phyloP scores from a whole-genome alignment of 1,140 invertebrate genomes.

The Aporrectodea caliginosa region DNA sequence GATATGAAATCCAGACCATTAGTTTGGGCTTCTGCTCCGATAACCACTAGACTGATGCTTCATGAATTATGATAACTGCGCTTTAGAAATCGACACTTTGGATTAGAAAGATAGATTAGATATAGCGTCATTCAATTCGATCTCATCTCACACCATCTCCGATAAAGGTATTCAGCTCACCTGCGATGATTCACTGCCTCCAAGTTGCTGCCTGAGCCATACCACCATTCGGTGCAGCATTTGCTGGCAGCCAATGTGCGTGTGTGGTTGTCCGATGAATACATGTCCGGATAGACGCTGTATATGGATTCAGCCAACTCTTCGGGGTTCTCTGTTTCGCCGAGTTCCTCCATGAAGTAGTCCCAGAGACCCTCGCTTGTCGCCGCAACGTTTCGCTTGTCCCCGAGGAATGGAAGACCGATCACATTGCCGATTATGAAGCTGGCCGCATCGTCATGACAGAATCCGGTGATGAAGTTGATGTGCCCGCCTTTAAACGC shows the following conservation, averaged over 20 bases:
- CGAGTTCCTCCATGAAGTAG: background rate
- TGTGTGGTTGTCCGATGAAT: background rate
- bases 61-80: no score
- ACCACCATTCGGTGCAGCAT: conserved; percentile 10
- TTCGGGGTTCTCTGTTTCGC: background rate
- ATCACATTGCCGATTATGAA: background rate
- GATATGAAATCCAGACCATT: no score
- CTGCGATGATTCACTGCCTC: background rate
- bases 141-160: no score
- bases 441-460: conserved; percentile 6
- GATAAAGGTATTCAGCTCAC: no score
- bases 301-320: background rate
- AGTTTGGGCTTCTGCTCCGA: no score
- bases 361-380: conserved; percentile 9
- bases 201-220: conserved; percentile 5
- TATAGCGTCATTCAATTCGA: no score
- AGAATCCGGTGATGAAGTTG: conserved; percentile 9
- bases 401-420: background rate
- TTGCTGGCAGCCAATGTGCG: background rate
- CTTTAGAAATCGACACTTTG: no score
- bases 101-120: no score
- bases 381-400: background rate
- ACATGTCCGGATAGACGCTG: conserved; percentile 9
- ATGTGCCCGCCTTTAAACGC: conserved; percentile 16
- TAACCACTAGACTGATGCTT: no score